Percentiles rank a stretch among this genome's conserved stretches.
Conservation (phyloP, 2,888 invertebrate genomes). For the Ophion ellenae region DNA sequence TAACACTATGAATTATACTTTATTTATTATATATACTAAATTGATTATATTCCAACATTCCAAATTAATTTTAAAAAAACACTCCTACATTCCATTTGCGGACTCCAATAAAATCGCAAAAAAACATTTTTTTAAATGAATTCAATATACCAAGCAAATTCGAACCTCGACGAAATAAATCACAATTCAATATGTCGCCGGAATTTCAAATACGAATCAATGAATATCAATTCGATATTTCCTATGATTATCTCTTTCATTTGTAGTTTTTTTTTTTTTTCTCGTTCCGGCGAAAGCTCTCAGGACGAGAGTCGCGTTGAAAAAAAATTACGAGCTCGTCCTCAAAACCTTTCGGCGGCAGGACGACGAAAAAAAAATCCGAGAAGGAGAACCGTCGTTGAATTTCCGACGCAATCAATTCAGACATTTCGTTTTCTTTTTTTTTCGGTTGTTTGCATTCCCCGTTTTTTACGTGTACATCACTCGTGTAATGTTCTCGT, state of each 20-base stretch:
- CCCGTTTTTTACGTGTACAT: slow-evolving; percentile 6
- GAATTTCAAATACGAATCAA: too few relatives aligned
- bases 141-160: too few relatives aligned
- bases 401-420: slow-evolving; percentile 78
- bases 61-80: too few relatives aligned
- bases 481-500: slow-evolving; percentile 68
- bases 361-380: slow-evolving; percentile 50
- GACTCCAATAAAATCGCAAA: too few relatives aligned
- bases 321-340: slow-evolving; percentile 2
- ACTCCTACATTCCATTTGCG: too few relatives aligned
- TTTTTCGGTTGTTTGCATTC: not conserved
- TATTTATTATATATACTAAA: too few relatives aligned
- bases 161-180: too few relatives aligned
- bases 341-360: slow-evolving; percentile 13
- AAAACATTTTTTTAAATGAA: too few relatives aligned
- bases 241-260: not conserved
- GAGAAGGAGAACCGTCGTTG: slow-evolving; percentile 70
- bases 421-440: slow-evolving; percentile 60
- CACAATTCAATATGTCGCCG: too few relatives aligned
- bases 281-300: not conserved
- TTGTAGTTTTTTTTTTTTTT: not conserved
- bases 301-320: not conserved
- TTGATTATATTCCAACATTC: too few relatives aligned
- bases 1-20: too few relatives aligned
- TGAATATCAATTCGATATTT: not conserved